Base-by-base conservation (phyloP, 1,140 invertebrate genomes). In the Zaprionus ornatus region DNA sequence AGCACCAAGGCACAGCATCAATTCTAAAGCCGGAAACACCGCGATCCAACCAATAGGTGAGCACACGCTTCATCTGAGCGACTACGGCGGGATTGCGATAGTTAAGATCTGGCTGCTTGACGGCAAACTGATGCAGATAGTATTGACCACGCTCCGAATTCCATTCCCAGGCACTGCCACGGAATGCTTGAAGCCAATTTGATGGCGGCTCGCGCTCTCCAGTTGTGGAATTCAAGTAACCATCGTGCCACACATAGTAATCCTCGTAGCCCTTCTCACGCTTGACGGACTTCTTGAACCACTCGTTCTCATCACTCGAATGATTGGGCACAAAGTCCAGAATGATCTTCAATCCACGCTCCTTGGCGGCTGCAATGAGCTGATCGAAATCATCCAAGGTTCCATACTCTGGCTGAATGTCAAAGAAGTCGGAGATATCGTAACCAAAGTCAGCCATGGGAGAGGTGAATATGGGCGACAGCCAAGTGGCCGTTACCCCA, bases 21-120 rank as follows among this genome's bases (percentile, higher is more conserved):
- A 97, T 93, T 60, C 95, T 93, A 80, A 97, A 97, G 5, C 97
- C 97, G 91, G 95, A 95, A 0, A 97, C 95, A 3, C 96, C 96
- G 80, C 94, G 94, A 17, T 95, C 93, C 15, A 97, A 77, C 97
- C 97, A 97, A 82, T 96, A 97, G 27, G 93, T 92, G 1, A 97
- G 80, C 3, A 96, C 93, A 42, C 95, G 93, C 42, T 95, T 95
- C 93, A 97, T 95, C 84, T 95, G 95, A 23, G 95, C 83, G 2
- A 94, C 93, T 1, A 97, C 95, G 3, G 80, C 82, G 2, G 93
- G 92, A 91, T 95, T 95, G 17, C 95, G 93, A 80, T 95, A 96
- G 92, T 97, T 96, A 0, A 97, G 92, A 91, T 97, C 96, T 0
- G 96, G 95, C 75, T 96, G 95, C 45, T 94, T 92, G 1, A 86